Evolutionary conservation across 2,797 vertebrate species (phyloP).

Genomic region (Amniataba percoides): DNA sequence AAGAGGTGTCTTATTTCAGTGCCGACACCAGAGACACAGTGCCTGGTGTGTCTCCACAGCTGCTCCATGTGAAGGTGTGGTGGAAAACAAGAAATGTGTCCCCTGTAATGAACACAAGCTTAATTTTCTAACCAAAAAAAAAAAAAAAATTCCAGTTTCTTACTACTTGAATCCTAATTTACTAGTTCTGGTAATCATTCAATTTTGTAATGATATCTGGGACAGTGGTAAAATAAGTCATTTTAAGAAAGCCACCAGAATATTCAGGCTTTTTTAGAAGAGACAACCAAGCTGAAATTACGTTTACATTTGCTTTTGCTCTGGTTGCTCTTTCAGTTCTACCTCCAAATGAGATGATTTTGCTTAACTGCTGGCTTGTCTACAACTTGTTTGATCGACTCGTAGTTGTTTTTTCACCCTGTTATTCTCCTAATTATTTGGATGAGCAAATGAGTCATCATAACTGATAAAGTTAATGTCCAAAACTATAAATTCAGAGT

Average conservation of each 20-base stretch:
- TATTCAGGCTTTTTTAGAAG: neutral
- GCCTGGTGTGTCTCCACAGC: conserved; percentile 95
- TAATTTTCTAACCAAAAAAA: neutral
- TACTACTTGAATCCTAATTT: neutral
- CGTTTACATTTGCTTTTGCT: no score
- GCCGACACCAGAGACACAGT: conserved; percentile 93
- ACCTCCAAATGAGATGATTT: neutral
- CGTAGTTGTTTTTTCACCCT: neutral
- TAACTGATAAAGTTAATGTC: neutral
- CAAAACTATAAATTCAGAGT: neutral
- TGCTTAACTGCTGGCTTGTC: neutral
- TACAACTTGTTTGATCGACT: neutral
- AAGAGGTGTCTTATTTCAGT: conserved; percentile 95
- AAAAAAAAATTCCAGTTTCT: neutral
- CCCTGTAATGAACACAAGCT: neutral
- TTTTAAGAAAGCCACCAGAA: neutral
- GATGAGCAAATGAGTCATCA: neutral
- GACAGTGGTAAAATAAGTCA: no score
- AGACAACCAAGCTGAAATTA: neutral
- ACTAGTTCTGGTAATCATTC: neutral
- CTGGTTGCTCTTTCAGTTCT: neutral
- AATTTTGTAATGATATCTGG: neutral
- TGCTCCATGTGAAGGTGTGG: conserved; percentile 92
- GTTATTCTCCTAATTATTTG: no score
- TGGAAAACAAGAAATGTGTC: neutral